Evolutionary conservation across 2,113 vertebrate genomes (phyloP).

Genomic region (Corvus hawaiiensis): DNA sequence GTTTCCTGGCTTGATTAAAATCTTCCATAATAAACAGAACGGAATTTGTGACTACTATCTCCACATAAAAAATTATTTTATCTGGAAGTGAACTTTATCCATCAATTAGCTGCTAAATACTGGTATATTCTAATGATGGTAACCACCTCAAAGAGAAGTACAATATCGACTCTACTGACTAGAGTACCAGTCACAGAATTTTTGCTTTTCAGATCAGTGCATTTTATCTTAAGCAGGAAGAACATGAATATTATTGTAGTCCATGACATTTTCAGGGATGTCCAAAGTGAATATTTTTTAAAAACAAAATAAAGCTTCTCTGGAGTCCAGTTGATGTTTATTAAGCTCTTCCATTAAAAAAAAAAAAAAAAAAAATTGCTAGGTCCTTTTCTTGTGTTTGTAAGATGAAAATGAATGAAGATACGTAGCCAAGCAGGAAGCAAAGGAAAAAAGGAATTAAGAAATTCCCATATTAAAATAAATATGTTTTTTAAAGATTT

Average conservation of each 20-base stretch:
- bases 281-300: not conserved
- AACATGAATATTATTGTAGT: not conserved
- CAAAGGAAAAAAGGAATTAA: not conserved
- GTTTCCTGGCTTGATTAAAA: not conserved
- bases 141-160: not conserved
- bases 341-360: not conserved
- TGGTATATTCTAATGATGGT: not conserved
- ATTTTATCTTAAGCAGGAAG: not conserved
- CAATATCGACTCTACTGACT: not conserved
- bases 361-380: not conserved
- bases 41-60: not conserved
- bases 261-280: not conserved
- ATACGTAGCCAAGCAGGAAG: not conserved
- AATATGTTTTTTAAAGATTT: fast-evolving
- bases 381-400: not conserved
- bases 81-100: not conserved
- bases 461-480: not conserved
- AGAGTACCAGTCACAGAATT: not conserved
- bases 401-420: not conserved
- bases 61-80: not conserved
- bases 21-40: not conserved
- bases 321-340: constrained; percentile 57
- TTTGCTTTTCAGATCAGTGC: not conserved
- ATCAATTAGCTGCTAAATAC: not conserved
- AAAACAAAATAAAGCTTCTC: not conserved